Percentiles rank a stretch among this genome's conserved stretches.
Conservation (phyloP, 2,888 invertebrate species). For the Dicyrtoma fusca region DNA sequence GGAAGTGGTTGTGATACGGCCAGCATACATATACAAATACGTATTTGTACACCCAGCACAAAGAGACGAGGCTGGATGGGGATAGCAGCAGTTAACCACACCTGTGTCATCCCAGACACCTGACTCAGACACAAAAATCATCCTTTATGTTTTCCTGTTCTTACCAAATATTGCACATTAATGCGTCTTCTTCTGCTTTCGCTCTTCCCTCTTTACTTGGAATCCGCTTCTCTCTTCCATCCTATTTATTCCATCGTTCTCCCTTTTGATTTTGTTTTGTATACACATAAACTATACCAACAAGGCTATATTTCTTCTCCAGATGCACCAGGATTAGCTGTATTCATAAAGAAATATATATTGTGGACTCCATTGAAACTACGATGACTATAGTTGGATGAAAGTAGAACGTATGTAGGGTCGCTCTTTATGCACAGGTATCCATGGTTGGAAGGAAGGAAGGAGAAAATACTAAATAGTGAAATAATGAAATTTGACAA, state of each 20-base stretch:
- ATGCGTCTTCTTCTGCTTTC: constrained; percentile 21
- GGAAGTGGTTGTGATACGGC: not conserved
- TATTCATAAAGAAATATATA: too few relatives aligned
- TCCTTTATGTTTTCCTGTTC: constrained; percentile 37
- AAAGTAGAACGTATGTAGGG: too few relatives aligned
- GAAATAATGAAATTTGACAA: too few relatives aligned
- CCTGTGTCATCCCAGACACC: constrained; percentile 52
- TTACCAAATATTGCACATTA: constrained; percentile 45
- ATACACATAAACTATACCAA: too few relatives aligned
- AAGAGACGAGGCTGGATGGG: constrained; percentile 20
- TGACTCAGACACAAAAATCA: constrained; percentile 43
- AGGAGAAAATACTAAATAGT: not conserved
- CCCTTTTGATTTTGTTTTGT: constrained; percentile 9
- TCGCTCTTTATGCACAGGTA: not conserved
- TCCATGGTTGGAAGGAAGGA: not conserved
- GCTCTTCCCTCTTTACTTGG: constrained; percentile 2
- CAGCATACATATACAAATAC: constrained; percentile 9
- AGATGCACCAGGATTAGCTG: too few relatives aligned
- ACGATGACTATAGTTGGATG: too few relatives aligned
- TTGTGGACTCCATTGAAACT: too few relatives aligned
- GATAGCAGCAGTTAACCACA: constrained; percentile 50
- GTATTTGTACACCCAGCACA: not conserved
- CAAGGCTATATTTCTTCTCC: too few relatives aligned
- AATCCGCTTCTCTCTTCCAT: not conserved
- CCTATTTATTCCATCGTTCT: constrained; percentile 8